Evolutionary conservation across 2,113 vertebrate species (phyloP).

Genomic region (Stercorarius parasiticus): DNA sequence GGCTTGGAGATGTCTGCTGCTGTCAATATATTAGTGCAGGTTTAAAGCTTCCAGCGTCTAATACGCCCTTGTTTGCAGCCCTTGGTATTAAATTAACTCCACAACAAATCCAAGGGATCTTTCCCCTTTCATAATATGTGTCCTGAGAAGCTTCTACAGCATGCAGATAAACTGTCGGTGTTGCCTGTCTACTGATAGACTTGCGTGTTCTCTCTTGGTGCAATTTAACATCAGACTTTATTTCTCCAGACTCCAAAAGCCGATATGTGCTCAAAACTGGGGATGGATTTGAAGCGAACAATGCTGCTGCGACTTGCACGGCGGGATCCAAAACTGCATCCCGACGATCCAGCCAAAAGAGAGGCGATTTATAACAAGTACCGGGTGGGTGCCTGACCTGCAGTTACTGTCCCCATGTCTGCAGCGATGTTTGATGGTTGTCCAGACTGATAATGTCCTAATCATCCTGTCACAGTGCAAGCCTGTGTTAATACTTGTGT

Average conservation of each 20-base stretch:
- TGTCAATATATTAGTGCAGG: accelerated
- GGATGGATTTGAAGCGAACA: conserved; percentile 91
- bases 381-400: conserved; percentile 72
- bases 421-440: background rate
- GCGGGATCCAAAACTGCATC: conserved; percentile 81
- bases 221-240: background rate
- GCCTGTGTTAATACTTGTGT: background rate
- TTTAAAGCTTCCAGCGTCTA: background rate
- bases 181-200: accelerated
- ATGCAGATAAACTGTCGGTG: accelerated
- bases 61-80: accelerated
- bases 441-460: accelerated
- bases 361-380: conserved; percentile 86
- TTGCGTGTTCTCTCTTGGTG: accelerated
- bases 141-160: accelerated
- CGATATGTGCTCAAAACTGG: conserved; percentile 91
- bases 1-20: background rate
- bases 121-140: accelerated
- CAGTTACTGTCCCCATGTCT: background rate
- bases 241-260: conserved; percentile 82
- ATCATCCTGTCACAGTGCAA: accelerated
- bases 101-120: background rate
- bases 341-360: conserved; percentile 73
- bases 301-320: conserved; percentile 89
- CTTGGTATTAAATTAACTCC: accelerated